phyloP scores from a whole-genome alignment of 2,113 vertebrate species.

The Trochalopteron elliotii region DNA sequence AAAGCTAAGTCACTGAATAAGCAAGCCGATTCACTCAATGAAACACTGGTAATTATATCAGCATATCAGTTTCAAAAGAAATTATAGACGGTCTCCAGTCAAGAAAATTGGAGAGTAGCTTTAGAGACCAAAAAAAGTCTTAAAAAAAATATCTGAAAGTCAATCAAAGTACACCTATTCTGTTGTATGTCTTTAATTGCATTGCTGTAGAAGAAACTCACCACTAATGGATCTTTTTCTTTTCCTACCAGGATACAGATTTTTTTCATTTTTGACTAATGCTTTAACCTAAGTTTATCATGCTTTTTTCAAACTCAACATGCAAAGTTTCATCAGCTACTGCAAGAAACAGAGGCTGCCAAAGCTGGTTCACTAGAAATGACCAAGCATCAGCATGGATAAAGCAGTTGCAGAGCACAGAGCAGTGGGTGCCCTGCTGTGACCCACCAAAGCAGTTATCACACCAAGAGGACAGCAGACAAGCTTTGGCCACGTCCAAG shows the following conservation, averaged over 20 bases:
- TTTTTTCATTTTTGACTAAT: not conserved
- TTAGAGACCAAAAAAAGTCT: not conserved
- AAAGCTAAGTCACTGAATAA: not conserved
- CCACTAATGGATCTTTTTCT: not conserved
- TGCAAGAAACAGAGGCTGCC: not conserved
- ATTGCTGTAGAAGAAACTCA: not conserved
- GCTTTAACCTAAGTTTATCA: not conserved
- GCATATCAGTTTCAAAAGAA: not conserved
- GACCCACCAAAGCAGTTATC: not conserved
- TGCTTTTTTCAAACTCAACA: not conserved
- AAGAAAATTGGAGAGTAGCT: not conserved
- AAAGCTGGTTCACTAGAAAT: not conserved
- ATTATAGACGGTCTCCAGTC: not conserved
- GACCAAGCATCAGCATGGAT: too few species aligned
- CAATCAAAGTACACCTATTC: not conserved
- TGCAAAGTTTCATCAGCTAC: not conserved
- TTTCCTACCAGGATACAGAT: not conserved
- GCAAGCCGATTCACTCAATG: not conserved
- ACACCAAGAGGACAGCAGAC: not conserved
- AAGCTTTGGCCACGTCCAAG: not conserved
- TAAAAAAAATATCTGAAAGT: not conserved
- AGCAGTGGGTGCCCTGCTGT: accelerated
- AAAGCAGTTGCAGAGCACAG: not conserved
- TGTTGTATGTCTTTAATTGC: not conserved
- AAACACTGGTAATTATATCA: not conserved